Percentiles rank a stretch among this genome's conserved stretches.
Evolutionary conservation across 2,888 invertebrate species (phyloP).

Genomic region (Tanypteryx hageni): DNA sequence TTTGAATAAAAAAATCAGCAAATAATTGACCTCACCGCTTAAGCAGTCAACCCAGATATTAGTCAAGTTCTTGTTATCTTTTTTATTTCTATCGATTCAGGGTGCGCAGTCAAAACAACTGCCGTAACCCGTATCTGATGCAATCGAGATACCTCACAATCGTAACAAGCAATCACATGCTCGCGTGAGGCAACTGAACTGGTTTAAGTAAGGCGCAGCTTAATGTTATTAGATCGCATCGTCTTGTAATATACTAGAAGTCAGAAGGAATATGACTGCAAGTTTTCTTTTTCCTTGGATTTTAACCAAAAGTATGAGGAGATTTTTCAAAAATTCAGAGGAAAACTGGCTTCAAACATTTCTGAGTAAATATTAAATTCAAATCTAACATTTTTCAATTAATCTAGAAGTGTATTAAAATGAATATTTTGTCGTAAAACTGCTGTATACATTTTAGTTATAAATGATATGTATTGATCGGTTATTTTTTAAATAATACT

Average conservation of each 20-base stretch:
- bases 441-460: neutral
- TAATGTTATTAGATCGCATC: neutral
- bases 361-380: neutral
- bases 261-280: neutral
- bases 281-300: neutral
- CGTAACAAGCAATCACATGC: neutral
- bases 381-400: neutral
- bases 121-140: constrained; percentile 42
- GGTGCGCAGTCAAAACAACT: constrained; percentile 26
- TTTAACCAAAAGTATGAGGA: no score
- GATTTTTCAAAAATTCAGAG: no score
- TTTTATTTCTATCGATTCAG: neutral
- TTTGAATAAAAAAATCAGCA: neutral
- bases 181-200: constrained; percentile 50
- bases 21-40: neutral
- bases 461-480: neutral
- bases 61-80: neutral
- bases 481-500: no score
- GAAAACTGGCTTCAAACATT: no score
- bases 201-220: neutral
- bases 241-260: neutral
- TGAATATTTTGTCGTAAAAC: no score
- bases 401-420: neutral
- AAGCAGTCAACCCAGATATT: constrained; percentile 32
- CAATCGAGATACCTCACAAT: constrained; percentile 28